Base-by-base conservation (phyloP, 1,140 invertebrate species). In the Drosophila kikkawai region DNA sequence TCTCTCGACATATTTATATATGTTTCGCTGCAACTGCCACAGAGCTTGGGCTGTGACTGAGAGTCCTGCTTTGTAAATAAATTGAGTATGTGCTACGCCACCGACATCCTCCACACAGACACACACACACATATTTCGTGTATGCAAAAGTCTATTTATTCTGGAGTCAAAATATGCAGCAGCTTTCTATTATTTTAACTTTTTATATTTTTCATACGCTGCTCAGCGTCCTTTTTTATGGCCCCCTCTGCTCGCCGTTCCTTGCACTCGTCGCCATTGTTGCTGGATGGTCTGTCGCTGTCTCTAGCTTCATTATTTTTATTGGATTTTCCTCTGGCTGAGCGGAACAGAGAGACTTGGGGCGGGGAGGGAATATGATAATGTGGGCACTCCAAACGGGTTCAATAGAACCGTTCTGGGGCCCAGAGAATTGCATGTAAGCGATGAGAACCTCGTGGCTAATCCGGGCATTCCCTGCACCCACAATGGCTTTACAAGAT, bases 161-260 rank as follows among this genome's bases (percentile, higher is more conserved):
- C 73, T 65, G 44, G 64, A 66, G 81, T 68, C 78, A 79, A 88
- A 84, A 88, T 79, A 84, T 88, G 80, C 85, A 79, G 67, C 84
- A 88, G 73, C 77, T 87, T 83, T 87, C 84, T 84, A 88, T 88
- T 88, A 83, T 88, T 84, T 88, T 88, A 90, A 66, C 74, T 79
- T 80, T 70, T 84, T 71, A 66, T 68, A 60, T 44, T 59, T 63
- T 39, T 67, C 70, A 50, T 63, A 34, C 34, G 48, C 48, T 47
- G 59, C 56, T 75, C 63, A 73, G 71, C 67, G 53, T 77, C 58
- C 41, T 88, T 84, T 77, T 85, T 86, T 82, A 82, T 86, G 82
- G 65, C 65, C 32, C 64, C 69, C 74, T 59, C 56, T 45, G 65
- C 44, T 36, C 32, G 22, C 42, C 34, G 19, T 11, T 36, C 19